Evolutionary conservation across 2,113 vertebrate genomes (phyloP).

Genomic region (Heterocephalus glaber): DNA sequence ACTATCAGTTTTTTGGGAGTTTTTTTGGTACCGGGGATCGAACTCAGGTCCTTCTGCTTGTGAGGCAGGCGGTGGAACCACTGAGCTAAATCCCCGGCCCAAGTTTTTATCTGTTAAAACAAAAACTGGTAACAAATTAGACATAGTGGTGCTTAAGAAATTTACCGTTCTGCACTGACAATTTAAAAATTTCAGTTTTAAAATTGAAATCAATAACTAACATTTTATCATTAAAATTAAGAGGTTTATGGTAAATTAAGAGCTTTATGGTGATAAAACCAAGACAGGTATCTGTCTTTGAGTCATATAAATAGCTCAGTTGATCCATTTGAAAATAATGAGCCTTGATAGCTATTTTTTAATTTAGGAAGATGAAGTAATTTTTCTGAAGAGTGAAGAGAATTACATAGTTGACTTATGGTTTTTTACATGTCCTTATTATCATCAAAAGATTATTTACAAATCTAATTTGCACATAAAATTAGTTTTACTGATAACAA

Average conservation of each 20-base stretch:
- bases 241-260: slow-evolving; percentile 38
- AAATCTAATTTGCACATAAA: slow-evolving; percentile 41
- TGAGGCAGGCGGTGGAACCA: too few relatives aligned
- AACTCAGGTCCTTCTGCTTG: too few relatives aligned
- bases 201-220: background rate
- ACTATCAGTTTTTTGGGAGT: too few relatives aligned
- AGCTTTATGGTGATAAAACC: slow-evolving; percentile 48
- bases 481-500: slow-evolving; percentile 7
- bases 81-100: too few relatives aligned
- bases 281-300: slow-evolving; percentile 43
- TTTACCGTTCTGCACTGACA: background rate
- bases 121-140: background rate
- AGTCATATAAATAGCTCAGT: slow-evolving; percentile 13
- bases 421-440: slow-evolving; percentile 1
- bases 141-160: background rate
- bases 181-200: slow-evolving; percentile 17
- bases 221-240: background rate
- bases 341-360: slow-evolving; percentile 70
- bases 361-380: slow-evolving; percentile 45
- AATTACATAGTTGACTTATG: slow-evolving; percentile 13
- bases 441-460: slow-evolving; percentile 2
- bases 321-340: slow-evolving; percentile 72
- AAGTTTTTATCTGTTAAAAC: slow-evolving; percentile 17
- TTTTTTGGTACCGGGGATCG: too few relatives aligned
- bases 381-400: background rate